These are phyloP conservation scores for Noctilio leporinus DNA, from an alignment of 2,113 vertebrate genomes.

Conservation along the genomic window DNA sequence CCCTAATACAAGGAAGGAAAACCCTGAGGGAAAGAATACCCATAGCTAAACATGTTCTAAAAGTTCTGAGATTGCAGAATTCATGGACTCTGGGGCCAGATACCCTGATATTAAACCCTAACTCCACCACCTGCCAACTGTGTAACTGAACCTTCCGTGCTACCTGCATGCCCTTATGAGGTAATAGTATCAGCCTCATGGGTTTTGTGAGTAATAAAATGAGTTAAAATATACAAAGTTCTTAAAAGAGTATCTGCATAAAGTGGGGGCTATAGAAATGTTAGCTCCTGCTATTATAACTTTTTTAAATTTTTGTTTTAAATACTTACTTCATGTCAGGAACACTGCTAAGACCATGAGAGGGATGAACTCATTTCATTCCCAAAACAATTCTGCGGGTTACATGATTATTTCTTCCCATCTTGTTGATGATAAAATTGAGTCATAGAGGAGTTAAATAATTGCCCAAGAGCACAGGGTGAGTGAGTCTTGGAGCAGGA, in stretches of 20 bases:
- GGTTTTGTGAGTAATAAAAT: neutral
- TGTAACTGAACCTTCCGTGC: neutral
- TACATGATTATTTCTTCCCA: neutral
- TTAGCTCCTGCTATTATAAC: neutral
- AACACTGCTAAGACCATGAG: neutral
- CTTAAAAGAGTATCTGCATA: neutral
- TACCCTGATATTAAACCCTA: neutral
- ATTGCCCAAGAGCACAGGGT: neutral
- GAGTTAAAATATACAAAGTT: neutral
- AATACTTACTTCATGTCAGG: neutral
- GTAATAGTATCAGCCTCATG: neutral
- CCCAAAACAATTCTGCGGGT: neutral
- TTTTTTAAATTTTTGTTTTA: neutral
- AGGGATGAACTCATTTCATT: neutral
- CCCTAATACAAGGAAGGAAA: neutral
- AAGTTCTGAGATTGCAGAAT: neutral
- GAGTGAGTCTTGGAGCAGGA: neutral
- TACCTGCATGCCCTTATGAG: neutral
- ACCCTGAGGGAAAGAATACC: neutral
- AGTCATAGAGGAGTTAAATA: neutral
- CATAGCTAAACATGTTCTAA: constrained; percentile 1
- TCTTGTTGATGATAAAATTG: neutral
- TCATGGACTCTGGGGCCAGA: neutral
- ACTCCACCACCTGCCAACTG: neutral
- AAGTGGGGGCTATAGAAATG: neutral